Evolutionary conservation across 64 coral and sea anemone genomes (phyloP).

Genomic region (Stichodactyla helianthus): DNA sequence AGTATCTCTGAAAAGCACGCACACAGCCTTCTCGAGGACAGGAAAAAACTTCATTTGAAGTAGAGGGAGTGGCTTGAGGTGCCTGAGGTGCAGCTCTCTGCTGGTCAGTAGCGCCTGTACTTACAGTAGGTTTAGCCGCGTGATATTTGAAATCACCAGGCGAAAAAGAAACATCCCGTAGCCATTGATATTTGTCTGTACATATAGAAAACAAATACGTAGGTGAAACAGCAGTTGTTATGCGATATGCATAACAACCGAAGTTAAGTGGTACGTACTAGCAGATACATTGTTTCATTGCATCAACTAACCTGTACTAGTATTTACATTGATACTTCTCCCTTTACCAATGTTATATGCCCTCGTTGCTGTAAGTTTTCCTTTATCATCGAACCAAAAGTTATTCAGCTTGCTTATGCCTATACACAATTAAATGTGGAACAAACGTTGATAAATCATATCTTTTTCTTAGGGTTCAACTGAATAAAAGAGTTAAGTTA

Average conservation of each 20-base stretch:
- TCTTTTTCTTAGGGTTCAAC: background rate
- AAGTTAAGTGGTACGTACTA: constrained; percentile 8
- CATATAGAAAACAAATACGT: background rate
- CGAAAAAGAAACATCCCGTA: constrained; percentile 40
- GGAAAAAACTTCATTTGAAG: constrained; percentile 30
- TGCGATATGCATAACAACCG: background rate
- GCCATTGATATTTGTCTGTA: constrained; percentile 39
- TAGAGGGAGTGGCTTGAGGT: constrained; percentile 24
- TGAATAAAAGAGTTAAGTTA: background rate
- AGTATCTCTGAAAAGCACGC: constrained; percentile 47
- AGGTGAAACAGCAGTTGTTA: too few relatives aligned
- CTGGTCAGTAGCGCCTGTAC: constrained; percentile 21
- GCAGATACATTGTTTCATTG: constrained; percentile 18
- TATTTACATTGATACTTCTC: constrained; percentile 29
- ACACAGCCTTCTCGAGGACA: constrained; percentile 57
- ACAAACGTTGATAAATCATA: constrained; percentile 21
- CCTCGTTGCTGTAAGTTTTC: constrained; percentile 29
- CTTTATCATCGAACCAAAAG: constrained; percentile 28
- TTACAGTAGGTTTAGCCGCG: constrained; percentile 28
- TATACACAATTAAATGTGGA: constrained; percentile 2
- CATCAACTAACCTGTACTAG: constrained; percentile 33
- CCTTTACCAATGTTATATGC: constrained; percentile 40
- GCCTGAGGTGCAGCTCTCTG: constrained; percentile 6
- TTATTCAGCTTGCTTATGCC: constrained; percentile 47
- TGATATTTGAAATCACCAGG: constrained; percentile 38